Conservation (phyloP, 1,140 invertebrate species). For the Drosophila orena region DNA sequence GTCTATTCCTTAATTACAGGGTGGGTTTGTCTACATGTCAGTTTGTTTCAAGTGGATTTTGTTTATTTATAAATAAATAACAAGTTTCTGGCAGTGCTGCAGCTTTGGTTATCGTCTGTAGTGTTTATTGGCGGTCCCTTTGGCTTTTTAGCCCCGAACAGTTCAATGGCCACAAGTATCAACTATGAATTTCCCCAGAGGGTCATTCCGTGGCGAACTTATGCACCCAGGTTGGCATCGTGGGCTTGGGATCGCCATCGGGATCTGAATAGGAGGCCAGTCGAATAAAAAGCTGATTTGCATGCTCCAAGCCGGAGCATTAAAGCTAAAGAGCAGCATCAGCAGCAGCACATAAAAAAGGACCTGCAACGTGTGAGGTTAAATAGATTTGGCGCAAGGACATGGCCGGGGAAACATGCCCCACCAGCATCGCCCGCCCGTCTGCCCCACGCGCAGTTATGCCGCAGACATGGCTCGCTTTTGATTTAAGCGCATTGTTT, state of each 20-base stretch:
- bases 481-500: constrained; percentile 83
- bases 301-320: constrained; percentile 55
- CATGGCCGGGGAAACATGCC: neutral
- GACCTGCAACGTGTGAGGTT: constrained; percentile 43
- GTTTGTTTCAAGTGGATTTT: neutral
- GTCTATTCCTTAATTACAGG: too few species aligned
- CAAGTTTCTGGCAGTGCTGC: constrained; percentile 2
- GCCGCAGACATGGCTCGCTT: constrained; percentile 76
- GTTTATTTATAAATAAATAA: neutral
- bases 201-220: constrained; percentile 61
- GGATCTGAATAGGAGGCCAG: constrained; percentile 50
- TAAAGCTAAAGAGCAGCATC: constrained; percentile 70
- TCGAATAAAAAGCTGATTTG: constrained; percentile 73
- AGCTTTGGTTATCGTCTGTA: constrained; percentile 43
- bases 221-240: constrained; percentile 37
- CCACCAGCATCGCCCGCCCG: constrained; percentile 12
- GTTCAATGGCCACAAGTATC: constrained; percentile 73
- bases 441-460: constrained; percentile 71
- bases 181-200: constrained; percentile 63
- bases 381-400: constrained; percentile 60
- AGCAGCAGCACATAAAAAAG: constrained; percentile 25
- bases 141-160: constrained; percentile 38
- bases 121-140: constrained; percentile 60
- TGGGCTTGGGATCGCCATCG: constrained; percentile 20
- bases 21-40: neutral